Percentiles rank a stretch among this genome's conserved stretches.
Evolutionary conservation across 2,888 invertebrate genomes (phyloP).

Genomic region (Norana najaformis): DNA sequence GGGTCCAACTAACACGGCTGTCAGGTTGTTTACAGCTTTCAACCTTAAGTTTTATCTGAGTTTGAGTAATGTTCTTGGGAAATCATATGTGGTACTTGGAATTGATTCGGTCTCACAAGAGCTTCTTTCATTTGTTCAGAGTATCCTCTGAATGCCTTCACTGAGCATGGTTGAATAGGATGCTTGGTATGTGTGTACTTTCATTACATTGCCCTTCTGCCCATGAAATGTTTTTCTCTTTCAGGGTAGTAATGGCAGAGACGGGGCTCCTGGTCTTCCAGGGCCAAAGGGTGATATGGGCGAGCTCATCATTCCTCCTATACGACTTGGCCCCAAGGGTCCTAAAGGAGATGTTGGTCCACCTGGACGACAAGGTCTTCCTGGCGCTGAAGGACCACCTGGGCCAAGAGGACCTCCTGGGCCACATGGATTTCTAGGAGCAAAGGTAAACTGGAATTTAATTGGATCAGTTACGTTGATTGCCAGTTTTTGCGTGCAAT

Average conservation of each 20-base stretch:
- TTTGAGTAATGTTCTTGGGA: too few species aligned
- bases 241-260: conserved; percentile 40
- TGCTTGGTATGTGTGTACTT: too few species aligned
- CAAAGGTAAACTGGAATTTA: conserved; percentile 25
- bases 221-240: background rate
- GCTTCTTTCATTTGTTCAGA: too few species aligned
- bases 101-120: too few species aligned
- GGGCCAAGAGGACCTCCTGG: conserved; percentile 33
- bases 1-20: background rate
- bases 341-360: conserved; percentile 21
- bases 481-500: too few species aligned
- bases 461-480: background rate
- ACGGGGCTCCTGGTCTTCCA: conserved; percentile 37
- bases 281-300: conserved; percentile 50
- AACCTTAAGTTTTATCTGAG: too few species aligned
- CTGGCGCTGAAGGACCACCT: conserved; percentile 35
- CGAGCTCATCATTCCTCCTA: conserved; percentile 36
- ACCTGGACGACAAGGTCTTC: conserved; percentile 27
- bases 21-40: background rate
- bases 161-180: too few species aligned
- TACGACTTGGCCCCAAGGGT: conserved; percentile 32
- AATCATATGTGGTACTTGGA: too few species aligned
- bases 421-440: background rate
- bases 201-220: background rate
- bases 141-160: too few species aligned